A percentile compares a stretch with the other conserved stretches of the same genome.
These are phyloP conservation scores for Oriolus oriolus DNA, from an alignment of 2,113 vertebrate genomes.

Conservation along the genomic window DNA sequence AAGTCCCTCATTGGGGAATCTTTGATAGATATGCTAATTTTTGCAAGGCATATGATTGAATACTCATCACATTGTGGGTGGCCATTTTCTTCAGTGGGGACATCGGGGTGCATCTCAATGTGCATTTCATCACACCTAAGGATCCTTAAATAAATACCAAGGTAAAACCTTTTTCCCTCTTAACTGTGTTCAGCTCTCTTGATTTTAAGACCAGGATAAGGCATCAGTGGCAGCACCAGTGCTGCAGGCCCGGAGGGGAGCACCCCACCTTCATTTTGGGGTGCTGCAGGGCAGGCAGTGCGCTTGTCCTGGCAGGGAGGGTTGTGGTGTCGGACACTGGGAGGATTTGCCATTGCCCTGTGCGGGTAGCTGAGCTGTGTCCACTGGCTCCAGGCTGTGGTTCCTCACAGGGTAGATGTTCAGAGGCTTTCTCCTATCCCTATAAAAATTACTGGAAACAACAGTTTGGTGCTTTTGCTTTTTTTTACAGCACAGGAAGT, in stretches of 20 bases:
- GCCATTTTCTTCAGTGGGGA: no score
- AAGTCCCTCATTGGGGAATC: no score
- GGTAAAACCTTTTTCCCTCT: no score
- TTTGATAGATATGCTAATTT: no score
- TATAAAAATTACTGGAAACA: neutral
- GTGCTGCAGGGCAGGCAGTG: rapidly evolving
- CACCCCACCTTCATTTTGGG: neutral
- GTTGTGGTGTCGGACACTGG: neutral
- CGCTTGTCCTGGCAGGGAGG: neutral
- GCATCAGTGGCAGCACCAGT: neutral
- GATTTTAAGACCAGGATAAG: no score
- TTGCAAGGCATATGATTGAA: no score
- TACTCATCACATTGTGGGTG: no score
- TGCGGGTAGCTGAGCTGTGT: neutral
- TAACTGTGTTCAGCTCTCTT: no score
- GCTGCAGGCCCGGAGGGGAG: neutral
- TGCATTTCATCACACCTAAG: no score
- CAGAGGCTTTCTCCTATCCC: neutral
- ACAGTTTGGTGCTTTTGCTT: neutral
- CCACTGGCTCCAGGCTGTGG: neutral
- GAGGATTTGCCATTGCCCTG: neutral
- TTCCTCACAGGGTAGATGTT: neutral
- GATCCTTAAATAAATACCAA: no score
- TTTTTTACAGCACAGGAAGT: neutral
- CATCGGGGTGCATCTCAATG: no score